Base-by-base conservation (phyloP, 2,797 vertebrate genomes). In the Eupleurogrammus muticus region DNA sequence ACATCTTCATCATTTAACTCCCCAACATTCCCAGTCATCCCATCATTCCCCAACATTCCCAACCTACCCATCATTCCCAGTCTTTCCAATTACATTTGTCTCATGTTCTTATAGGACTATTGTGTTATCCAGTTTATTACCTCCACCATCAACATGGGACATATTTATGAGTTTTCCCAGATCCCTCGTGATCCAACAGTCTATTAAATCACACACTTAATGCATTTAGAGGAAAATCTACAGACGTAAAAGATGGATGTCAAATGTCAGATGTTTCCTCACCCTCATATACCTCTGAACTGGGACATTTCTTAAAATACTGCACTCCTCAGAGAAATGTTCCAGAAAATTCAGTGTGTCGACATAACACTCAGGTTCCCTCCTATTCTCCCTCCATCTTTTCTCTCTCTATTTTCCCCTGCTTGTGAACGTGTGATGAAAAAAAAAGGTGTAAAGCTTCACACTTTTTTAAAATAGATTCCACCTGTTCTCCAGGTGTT, bases 271-370 rank as follows among this genome's bases (percentile, higher is more conserved):
- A 54, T 3, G 2, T 66, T 62, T 67, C 57, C 58, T 79, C 62
- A 24, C 70, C 77, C 55, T 75, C 73, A 23, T 83, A 66, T 83
- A 66, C 70, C 70, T 86, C 66, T 86, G 81, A 92, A 87, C 75
- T 90, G 86, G 88, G 86, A 69, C 88, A 80, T 49, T 55, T 85
- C 86, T 75, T 79, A 88, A 92, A 90, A 89, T 90, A 90, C 79
- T 59, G 38, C 21, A 3, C 47, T 80, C 88, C 86, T 75, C 75
- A 5, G 82, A 87, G 90, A 63, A 84, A 86, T 76, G 81, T 48
- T 68, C 85, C 66, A 86, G 86, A 87, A 87, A 85, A 82, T 73
- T 67, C 36, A 53, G 52, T 19, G 52, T 19, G 10, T 82, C 68
- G 64, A 44, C 65, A 50, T 59, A 70, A 76, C 77, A 58, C 58